Conservation (phyloP, 2,113 vertebrate species). For the Chaetops frenatus region DNA sequence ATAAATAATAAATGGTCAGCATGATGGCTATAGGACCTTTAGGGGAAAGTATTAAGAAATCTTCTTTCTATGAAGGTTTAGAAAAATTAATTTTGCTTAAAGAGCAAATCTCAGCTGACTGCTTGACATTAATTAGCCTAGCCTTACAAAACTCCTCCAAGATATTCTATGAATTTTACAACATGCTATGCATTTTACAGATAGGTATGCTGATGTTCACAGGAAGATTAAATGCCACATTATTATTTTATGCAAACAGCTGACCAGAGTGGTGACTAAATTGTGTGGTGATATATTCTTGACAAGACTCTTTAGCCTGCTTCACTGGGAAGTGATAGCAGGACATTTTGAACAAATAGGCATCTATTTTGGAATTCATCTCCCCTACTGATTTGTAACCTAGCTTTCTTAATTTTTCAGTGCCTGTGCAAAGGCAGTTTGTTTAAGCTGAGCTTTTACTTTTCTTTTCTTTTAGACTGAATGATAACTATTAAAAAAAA, state of each 20-base stretch:
- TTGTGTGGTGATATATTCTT: neutral
- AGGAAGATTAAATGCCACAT: slow-evolving; percentile 28
- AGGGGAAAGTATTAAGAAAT: neutral
- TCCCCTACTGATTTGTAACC: neutral
- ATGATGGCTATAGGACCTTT: neutral
- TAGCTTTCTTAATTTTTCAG: neutral
- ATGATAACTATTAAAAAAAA: neutral
- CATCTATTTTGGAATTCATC: neutral
- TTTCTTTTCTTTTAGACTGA: neutral
- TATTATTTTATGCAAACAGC: slow-evolving; percentile 29
- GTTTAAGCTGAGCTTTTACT: neutral
- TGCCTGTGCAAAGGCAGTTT: neutral
- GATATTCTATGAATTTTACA: slow-evolving; percentile 20
- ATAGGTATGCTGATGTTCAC: neutral
- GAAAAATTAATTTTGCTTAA: slow-evolving; percentile 18
- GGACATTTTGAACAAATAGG: neutral
- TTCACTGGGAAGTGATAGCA: neutral
- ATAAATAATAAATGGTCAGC: slow-evolving; percentile 44
- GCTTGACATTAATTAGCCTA: slow-evolving; percentile 5
- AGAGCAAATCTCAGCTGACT: slow-evolving; percentile 13
- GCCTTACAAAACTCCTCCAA: slow-evolving; percentile 10
- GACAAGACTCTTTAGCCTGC: neutral
- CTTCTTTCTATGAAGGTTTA: neutral
- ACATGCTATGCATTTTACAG: neutral
- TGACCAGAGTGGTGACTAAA: neutral